Conservation (phyloP, 1,140 invertebrate genomes). For the Leptinotarsa lineolata region DNA sequence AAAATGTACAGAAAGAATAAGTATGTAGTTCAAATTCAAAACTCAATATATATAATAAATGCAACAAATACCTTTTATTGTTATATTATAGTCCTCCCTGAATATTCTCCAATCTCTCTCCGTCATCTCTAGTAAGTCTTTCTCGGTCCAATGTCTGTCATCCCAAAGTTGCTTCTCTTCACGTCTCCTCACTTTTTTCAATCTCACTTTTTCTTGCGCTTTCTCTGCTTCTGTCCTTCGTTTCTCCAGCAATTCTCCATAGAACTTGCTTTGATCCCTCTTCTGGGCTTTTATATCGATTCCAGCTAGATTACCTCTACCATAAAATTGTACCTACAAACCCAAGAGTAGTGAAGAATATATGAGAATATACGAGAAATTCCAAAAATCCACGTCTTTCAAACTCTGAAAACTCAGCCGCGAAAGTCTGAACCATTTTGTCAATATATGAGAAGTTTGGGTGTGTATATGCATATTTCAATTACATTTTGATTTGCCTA, state of each 20-base stretch:
- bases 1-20: conserved; percentile 14
- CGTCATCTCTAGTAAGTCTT: conserved; percentile 93
- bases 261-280: conserved; percentile 97
- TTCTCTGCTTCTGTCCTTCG: conserved; percentile 96
- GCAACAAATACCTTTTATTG: conserved; percentile 77
- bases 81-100: conserved; percentile 98
- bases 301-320: conserved; percentile 95
- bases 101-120: conserved; percentile 99
- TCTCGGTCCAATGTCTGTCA: conserved; percentile 98
- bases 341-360: neutral
- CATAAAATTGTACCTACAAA: conserved; percentile 87
- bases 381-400: too few relatives aligned
- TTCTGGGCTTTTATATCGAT: conserved; percentile 98
- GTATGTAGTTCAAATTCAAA: too few relatives aligned
- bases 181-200: conserved; percentile 93
- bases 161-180: conserved; percentile 99
- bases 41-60: neutral
- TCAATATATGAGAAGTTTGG: too few relatives aligned
- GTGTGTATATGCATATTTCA: too few relatives aligned
- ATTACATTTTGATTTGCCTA: too few relatives aligned
- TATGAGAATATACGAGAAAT: too few relatives aligned
- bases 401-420: too few relatives aligned
- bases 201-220: conserved; percentile 91
- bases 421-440: too few relatives aligned
- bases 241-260: conserved; percentile 94